These are phyloP conservation scores for Meleagris gallopavo DNA, from an alignment of 2,113 vertebrate genomes.

Conservation along the genomic window DNA sequence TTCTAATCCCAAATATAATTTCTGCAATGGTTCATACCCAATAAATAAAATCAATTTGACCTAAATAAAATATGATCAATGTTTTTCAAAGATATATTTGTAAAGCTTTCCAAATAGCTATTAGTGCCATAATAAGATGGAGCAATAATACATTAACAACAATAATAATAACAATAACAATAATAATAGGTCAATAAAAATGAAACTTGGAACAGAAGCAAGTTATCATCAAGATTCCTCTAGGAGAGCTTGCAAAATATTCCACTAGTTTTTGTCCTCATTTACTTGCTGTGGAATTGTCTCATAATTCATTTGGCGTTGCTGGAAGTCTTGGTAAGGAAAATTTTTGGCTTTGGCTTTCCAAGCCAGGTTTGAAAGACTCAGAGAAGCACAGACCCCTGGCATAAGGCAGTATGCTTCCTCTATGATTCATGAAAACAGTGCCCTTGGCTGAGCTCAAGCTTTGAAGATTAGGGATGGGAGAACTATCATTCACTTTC, in stretches of 20 bases:
- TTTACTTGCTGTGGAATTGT: neutral
- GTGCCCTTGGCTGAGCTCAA: neutral
- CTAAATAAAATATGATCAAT: neutral
- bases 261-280: neutral
- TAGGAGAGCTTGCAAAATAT: neutral
- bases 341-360: neutral
- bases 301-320: neutral
- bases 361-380: neutral
- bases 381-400: accelerated
- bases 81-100: neutral
- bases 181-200: neutral
- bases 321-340: neutral
- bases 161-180: no score
- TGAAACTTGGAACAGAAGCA: neutral
- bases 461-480: neutral
- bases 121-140: neutral
- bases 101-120: neutral
- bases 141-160: neutral
- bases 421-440: neutral
- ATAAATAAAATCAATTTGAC: neutral
- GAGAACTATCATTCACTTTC: neutral
- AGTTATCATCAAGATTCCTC: neutral
- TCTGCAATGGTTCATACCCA: neutral
- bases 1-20: neutral
- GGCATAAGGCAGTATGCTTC: neutral